Conservation (phyloP, 2,888 invertebrate species). For the Drosophila prolongata region DNA sequence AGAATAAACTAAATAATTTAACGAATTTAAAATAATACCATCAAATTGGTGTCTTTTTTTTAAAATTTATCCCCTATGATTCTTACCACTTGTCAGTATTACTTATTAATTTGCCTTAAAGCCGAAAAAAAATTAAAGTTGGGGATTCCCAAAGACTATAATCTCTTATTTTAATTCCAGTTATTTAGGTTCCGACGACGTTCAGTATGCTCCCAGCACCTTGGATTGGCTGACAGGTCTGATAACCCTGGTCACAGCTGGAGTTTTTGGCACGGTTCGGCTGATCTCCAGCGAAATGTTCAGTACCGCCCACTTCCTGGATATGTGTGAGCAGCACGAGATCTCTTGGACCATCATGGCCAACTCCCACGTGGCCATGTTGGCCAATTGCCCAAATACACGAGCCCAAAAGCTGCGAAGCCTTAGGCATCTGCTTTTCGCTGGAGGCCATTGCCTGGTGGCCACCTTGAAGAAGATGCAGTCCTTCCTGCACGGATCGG, state of each 20-base stretch:
- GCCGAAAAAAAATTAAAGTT: no score
- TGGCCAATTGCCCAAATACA: slow-evolving; percentile 54
- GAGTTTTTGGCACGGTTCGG: slow-evolving; percentile 67
- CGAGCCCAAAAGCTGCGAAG: slow-evolving; percentile 49
- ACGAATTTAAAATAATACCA: no score
- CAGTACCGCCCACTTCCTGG: slow-evolving; percentile 56
- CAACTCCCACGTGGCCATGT: slow-evolving; percentile 67
- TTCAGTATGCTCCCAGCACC: slow-evolving; percentile 71
- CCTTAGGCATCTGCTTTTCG: slow-evolving; percentile 58
- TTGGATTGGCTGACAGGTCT: slow-evolving; percentile 66
- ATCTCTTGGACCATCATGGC: slow-evolving; percentile 61
- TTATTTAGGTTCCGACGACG: slow-evolving; percentile 53
- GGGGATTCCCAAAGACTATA: not conserved
- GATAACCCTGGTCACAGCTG: slow-evolving; percentile 58
- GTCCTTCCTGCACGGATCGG: slow-evolving; percentile 40
- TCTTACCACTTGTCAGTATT: no score
- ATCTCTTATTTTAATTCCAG: slow-evolving; percentile 23
- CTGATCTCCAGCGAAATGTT: slow-evolving; percentile 64
- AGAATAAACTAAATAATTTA: no score
- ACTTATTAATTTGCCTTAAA: no score
- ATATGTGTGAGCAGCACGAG: slow-evolving; percentile 64
- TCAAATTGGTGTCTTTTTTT: not conserved
- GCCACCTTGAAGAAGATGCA: slow-evolving; percentile 61
- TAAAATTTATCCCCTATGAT: no score
- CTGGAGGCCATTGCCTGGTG: slow-evolving; percentile 66